Percentiles rank a stretch among this genome's conserved stretches.
Evolutionary conservation across 2,797 vertebrate species (phyloP).

Genomic region (Cossypha caffra): DNA sequence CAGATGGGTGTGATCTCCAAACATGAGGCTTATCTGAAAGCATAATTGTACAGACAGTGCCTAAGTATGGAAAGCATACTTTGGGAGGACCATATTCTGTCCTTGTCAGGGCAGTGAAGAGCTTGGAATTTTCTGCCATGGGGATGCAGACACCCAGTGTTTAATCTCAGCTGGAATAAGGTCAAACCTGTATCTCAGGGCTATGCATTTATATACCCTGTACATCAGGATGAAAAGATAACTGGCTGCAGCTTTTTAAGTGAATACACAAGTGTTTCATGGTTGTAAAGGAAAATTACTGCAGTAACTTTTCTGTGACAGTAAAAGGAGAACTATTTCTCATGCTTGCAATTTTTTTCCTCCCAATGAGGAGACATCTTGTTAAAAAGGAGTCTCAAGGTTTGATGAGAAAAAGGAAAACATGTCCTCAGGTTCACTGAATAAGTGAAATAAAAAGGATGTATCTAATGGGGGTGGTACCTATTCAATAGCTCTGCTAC

Average conservation of each 20-base stretch:
- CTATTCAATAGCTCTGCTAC: not conserved
- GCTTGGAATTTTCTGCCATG: not conserved
- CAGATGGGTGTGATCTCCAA: not conserved
- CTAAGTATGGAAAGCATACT: not conserved
- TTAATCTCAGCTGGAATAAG: not conserved
- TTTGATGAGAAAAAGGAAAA: not conserved
- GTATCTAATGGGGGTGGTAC: not conserved
- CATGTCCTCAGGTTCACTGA: not conserved
- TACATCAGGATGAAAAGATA: not conserved
- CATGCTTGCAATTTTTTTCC: not conserved
- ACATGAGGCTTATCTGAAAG: not conserved
- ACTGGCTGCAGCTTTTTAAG: not conserved
- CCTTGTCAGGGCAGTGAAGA: not conserved
- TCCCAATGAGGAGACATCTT: not conserved
- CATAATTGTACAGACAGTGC: not conserved
- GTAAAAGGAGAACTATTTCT: not conserved
- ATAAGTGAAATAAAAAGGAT: not conserved
- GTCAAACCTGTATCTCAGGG: not conserved
- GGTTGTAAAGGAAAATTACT: not conserved
- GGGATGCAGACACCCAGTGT: not conserved
- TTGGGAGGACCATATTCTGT: not conserved
- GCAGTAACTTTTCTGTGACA: rapidly evolving
- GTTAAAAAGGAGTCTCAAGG: not conserved
- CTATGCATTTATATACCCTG: not conserved
- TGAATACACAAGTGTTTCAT: not conserved